Base-by-base conservation (phyloP, 1,140 invertebrate genomes). In the Argopecten irradians region DNA sequence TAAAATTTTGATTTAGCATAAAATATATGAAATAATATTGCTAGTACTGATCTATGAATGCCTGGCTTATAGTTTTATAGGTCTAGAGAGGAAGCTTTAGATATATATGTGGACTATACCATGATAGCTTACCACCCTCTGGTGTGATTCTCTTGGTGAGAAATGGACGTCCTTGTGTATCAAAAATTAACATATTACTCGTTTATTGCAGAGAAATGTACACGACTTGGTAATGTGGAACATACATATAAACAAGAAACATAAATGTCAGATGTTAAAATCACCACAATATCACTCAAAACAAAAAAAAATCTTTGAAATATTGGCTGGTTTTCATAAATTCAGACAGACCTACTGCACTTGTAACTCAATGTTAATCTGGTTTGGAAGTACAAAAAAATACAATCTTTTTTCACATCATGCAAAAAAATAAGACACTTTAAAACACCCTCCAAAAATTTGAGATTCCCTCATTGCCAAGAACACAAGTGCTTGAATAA, bases 111-210 rank as follows among this genome's bases (percentile, higher is more conserved):
- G 43, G 43, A 55, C 43, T 55, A 55, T 55, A 55, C 43, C 43
- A 55, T 1, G 22, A n/a, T 71, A 28, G n/a, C 55, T 71, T 71
- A 71, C 55, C 55, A n/a, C 55, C 55, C 55, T 71, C 55, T 71
- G 55, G 55, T 71, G 55, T 71, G n/a, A 71, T 71, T 71, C 28
- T 71, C 55, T 71, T 71, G 55, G n/a, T 71, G 55, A n/a, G 22
- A 71, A 71, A 71, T 71, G 55, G 55, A 28, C 55, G 55, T 28
- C 55, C 55, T 71, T 71, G 55, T 71, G 22, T 55, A 71, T 71
- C 55, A 71, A 71, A 71, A 28, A 19, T 46, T 46, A 19, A 46
- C 43, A 46, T 19, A 28, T 71, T 28, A 71, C 16, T 71, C 55
- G 28, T 8, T 71, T 71, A 71, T 28, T 71, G 5, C 0, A 71